Evolutionary conservation across 2,113 vertebrate species (phyloP).

Genomic region (Ciconia maguari): DNA sequence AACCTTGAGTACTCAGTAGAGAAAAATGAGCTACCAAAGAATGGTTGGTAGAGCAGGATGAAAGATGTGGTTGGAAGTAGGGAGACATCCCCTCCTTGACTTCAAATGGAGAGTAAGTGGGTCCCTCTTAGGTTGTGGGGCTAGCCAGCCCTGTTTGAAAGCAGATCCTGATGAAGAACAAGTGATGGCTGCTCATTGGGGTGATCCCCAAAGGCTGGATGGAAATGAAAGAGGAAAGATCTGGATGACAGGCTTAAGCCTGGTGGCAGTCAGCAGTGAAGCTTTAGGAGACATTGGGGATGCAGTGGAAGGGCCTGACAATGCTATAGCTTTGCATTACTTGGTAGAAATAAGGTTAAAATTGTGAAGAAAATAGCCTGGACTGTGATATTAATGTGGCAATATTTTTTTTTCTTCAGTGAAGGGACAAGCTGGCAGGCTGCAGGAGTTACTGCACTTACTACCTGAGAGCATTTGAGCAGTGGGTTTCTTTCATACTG

Average conservation of each 20-base stretch:
- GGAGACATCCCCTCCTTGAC: background rate
- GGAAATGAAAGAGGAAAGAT: background rate
- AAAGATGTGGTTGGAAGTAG: accelerated
- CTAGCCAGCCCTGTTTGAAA: background rate
- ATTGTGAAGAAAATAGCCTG: background rate
- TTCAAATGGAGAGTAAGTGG: background rate
- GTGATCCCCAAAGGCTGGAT: background rate
- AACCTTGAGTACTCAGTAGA: background rate
- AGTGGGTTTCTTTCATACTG: background rate
- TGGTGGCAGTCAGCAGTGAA: background rate
- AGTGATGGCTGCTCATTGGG: background rate
- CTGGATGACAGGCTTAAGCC: background rate
- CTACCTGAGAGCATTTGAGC: background rate
- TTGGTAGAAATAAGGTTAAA: background rate
- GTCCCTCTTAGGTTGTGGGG: accelerated
- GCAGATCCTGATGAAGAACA: background rate
- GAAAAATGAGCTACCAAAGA: background rate
- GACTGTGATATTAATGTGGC: background rate
- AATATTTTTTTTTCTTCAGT: background rate
- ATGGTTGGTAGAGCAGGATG: background rate
- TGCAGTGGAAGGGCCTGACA: background rate
- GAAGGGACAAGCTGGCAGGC: background rate
- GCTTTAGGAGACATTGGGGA: background rate
- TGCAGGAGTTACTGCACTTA: background rate
- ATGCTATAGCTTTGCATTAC: background rate